Percentiles rank a stretch among this genome's conserved stretches.
phyloP scores from a whole-genome alignment of 2,113 vertebrate genomes.

The Acrocephalus kingi region DNA sequence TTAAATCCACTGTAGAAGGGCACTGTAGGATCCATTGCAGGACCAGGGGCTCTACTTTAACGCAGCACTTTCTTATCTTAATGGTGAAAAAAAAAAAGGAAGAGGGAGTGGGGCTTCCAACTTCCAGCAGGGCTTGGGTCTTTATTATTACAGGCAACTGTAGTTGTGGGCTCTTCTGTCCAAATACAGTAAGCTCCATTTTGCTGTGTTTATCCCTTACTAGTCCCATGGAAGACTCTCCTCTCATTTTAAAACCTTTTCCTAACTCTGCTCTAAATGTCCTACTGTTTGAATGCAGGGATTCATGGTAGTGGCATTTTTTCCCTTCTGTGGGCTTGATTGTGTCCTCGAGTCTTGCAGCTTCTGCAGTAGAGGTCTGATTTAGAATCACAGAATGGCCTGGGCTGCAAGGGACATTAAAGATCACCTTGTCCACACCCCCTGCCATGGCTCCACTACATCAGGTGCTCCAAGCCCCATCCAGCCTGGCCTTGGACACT shows the following conservation, averaged over 20 bases:
- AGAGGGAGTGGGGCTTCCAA: neutral
- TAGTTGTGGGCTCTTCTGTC: neutral
- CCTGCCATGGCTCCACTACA: rapidly evolving
- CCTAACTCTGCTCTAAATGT: neutral
- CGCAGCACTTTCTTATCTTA: neutral
- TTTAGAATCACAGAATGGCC: neutral
- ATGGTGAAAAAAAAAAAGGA: rapidly evolving
- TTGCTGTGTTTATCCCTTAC: neutral
- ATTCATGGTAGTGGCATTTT: neutral
- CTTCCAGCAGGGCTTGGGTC: neutral
- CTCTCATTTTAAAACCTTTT: neutral
- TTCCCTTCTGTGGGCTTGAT: neutral
- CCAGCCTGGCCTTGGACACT: neutral
- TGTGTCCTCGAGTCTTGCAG: neutral
- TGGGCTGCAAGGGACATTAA: neutral
- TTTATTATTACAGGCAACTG: neutral
- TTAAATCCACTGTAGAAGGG: neutral
- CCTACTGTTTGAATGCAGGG: neutral
- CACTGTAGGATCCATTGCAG: neutral
- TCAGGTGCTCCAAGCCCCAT: neutral
- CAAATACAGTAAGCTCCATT: neutral
- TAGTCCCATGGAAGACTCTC: neutral
- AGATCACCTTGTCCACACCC: neutral
- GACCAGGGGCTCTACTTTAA: neutral
- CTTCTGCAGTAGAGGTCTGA: neutral